phyloP scores from a whole-genome alignment of 2,113 vertebrate genomes.

The Xiphophorus maculatus region DNA sequence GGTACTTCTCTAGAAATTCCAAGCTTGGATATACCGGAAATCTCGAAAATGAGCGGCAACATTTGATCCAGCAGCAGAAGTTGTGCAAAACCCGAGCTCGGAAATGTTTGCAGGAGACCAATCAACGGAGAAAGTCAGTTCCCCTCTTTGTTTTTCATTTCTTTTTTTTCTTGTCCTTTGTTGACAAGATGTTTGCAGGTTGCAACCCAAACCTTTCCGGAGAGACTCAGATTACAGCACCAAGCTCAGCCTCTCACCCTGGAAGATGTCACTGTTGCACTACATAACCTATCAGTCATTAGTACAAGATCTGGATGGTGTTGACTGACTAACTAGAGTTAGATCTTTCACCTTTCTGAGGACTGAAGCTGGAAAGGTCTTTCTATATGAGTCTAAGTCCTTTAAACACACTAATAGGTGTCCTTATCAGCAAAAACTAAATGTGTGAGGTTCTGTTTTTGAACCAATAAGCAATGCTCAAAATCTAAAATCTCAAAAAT shows the following conservation, averaged over 20 bases:
- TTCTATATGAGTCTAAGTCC: background rate
- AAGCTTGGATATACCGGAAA: slow-evolving; percentile 70
- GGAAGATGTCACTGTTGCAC: background rate
- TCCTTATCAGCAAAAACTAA: background rate
- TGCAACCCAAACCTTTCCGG: background rate
- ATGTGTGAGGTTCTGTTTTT: background rate
- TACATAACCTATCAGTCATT: background rate
- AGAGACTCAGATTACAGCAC: background rate
- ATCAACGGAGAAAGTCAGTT: slow-evolving; percentile 87
- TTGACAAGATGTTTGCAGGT: background rate
- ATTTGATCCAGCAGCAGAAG: slow-evolving; percentile 87
- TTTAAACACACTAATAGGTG: background rate
- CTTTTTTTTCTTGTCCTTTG: background rate
- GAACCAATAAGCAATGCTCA: background rate
- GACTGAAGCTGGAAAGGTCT: background rate
- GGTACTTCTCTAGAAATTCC: slow-evolving; percentile 73
- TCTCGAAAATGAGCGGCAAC: slow-evolving; percentile 80
- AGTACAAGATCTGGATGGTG: background rate
- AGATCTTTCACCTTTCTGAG: background rate
- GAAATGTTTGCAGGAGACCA: slow-evolving; percentile 86
- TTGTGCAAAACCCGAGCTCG: slow-evolving; percentile 78
- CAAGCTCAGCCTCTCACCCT: background rate
- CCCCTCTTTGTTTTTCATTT: background rate
- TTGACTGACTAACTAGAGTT: no score
- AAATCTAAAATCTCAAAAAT: no score